Base-by-base conservation (phyloP, 2,113 vertebrate genomes). In the Ancistrus triradiatus region DNA sequence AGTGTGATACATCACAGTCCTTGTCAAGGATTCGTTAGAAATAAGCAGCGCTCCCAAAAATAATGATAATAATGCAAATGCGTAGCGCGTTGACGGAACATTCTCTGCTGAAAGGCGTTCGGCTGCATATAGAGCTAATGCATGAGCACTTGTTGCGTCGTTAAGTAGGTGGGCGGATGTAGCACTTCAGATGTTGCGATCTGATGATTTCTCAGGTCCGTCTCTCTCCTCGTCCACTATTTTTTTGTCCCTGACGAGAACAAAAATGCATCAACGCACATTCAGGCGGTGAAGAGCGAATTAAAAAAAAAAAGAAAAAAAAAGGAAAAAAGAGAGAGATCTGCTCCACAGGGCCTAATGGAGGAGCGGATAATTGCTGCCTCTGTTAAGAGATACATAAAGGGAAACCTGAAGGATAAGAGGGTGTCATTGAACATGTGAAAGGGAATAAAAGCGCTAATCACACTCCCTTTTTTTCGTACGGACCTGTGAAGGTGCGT, bases 391-490 rank as follows among this genome's bases (percentile, higher is more conserved):
- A 42, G 68, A 66, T 38, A 59, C 57, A 58, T 35, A 53, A 67
- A 51, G 61, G 59, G 71, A 67, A 61, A 49, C 52, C 31, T 49
- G 71, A 35, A 25, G 47, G 47, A 67, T 68, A 74, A 69, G 63
- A 74, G 70, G 62, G 53, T 50, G 59, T 49, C 57, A 62, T 68
- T 72, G 63, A 72, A 69, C 65, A 63, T 15, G 46, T 55, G 61
- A 61, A 53, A 27, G 28, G 56, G 71, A 72, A 72, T 68, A 76
- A 76, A 72, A 52, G 74, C 48, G 33, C 63, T 67, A 67, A 72
- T 74, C 66, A 69, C 35, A 43, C 33, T 24, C 33, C 50, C 18
- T 63, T 61, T 66, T 70, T 70, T 63, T 63, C 38, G 1, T 0
- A 42, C 37, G n/a, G 9, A 43, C 28, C 25, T 28, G 42, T 70